Conservation (phyloP, 2,888 invertebrate genomes). For the Tortricodes alternella region DNA sequence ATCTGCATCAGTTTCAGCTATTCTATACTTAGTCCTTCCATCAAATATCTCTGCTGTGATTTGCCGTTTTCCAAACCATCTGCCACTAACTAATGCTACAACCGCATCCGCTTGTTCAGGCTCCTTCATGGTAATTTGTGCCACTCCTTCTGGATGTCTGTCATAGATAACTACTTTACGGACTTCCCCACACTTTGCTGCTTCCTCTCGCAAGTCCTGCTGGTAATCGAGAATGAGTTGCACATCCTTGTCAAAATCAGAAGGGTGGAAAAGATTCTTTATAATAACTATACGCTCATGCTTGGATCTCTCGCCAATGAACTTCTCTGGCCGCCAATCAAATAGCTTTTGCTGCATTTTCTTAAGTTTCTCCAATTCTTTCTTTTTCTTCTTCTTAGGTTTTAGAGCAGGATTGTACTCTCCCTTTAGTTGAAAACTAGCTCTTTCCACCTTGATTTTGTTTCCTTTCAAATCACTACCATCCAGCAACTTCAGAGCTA, state of each 20-base stretch:
- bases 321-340: slow-evolving; percentile 98
- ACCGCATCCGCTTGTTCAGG: slow-evolving; percentile 96
- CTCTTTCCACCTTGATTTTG: slow-evolving; percentile 93
- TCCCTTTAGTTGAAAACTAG: slow-evolving; percentile 97
- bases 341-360: slow-evolving; percentile 97
- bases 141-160: slow-evolving; percentile 96
- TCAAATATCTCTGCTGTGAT: slow-evolving; percentile 96
- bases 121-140: slow-evolving; percentile 94
- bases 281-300: slow-evolving; percentile 96
- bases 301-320: slow-evolving; percentile 92
- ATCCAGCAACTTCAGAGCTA: slow-evolving; percentile 96
- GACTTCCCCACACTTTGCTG: slow-evolving; percentile 94
- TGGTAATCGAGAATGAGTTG: slow-evolving; percentile 94
- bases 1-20: slow-evolving; percentile 95
- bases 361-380: slow-evolving; percentile 94
- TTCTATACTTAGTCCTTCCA: slow-evolving; percentile 95
- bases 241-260: slow-evolving; percentile 95
- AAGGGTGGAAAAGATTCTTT: slow-evolving; percentile 95
- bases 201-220: slow-evolving; percentile 94
- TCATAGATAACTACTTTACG: slow-evolving; percentile 96
- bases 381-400: slow-evolving; percentile 94
- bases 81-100: slow-evolving; percentile 91
- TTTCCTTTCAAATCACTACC: slow-evolving; percentile 91
- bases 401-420: slow-evolving; percentile 95
- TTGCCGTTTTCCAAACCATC: slow-evolving; percentile 94